Evolutionary conservation across 2,797 vertebrate species (phyloP).

Genomic region (Darevskia mixta): DNA sequence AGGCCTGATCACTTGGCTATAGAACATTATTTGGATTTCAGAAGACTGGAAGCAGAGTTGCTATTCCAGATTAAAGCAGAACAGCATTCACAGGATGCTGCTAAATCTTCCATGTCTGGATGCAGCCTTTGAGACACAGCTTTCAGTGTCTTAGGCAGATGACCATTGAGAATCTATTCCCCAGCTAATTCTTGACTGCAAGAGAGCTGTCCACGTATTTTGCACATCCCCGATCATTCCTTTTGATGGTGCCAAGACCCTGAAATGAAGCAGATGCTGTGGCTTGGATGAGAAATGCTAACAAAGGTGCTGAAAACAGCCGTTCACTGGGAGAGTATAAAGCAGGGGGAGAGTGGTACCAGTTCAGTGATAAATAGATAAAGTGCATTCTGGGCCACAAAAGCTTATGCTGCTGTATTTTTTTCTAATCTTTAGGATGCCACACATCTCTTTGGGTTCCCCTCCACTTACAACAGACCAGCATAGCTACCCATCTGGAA

Average conservation of each 20-base stretch:
- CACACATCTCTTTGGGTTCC: not conserved
- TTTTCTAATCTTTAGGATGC: not conserved
- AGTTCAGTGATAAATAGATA: not conserved
- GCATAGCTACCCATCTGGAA: not conserved
- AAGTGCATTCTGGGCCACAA: not conserved
- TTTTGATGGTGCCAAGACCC: not conserved
- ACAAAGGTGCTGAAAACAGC: constrained; percentile 20
- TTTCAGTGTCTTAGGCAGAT: not conserved
- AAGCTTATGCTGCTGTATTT: not conserved
- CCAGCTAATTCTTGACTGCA: not conserved
- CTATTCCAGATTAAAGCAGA: too few relatives aligned
- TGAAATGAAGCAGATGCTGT: not conserved
- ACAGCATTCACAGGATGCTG: not conserved
- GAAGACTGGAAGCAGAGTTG: not conserved
- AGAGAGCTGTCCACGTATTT: not conserved
- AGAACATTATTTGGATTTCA: not conserved
- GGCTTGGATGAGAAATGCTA: constrained; percentile 25
- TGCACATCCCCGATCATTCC: constrained; percentile 7
- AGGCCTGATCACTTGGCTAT: not conserved
- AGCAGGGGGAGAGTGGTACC: not conserved
- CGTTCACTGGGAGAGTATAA: not conserved
- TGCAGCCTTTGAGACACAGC: constrained; percentile 11
- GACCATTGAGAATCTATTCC: not conserved
- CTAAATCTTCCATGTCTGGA: not conserved
- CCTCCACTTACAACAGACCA: not conserved